phyloP scores from a whole-genome alignment of 37 sponge, comb jelly and placozoan species.

The Axinella damicornis region DNA sequence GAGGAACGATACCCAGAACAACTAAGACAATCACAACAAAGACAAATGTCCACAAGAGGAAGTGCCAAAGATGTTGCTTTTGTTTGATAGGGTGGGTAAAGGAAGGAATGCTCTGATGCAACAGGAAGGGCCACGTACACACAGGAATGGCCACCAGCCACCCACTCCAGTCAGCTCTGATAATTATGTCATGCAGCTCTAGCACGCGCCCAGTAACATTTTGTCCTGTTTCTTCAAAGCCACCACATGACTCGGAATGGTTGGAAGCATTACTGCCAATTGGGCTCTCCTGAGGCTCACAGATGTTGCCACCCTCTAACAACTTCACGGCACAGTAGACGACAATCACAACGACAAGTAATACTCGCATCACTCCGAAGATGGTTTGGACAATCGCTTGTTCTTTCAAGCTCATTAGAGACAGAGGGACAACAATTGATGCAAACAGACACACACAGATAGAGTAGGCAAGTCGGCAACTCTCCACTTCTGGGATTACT shows the following conservation, averaged over 20 bases:
- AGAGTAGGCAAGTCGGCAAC: slow-evolving; percentile 70
- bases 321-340: slow-evolving; percentile 66
- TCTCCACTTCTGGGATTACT: slow-evolving; percentile 27
- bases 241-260: background rate
- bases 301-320: background rate
- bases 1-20: slow-evolving; percentile 71
- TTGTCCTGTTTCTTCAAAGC: too few species aligned
- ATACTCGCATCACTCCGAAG: slow-evolving; percentile 74
- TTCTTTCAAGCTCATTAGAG: slow-evolving; percentile 81
- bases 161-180: slow-evolving; percentile 47
- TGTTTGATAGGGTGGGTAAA: slow-evolving; percentile 73
- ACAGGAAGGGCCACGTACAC: slow-evolving; percentile 76
- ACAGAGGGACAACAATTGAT: slow-evolving; percentile 62
- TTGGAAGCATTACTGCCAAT: too few species aligned
- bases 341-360: slow-evolving; percentile 69
- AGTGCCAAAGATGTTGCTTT: slow-evolving; percentile 55
- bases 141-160: slow-evolving; percentile 87
- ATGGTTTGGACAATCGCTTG: slow-evolving; percentile 85
- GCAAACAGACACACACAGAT: slow-evolving; percentile 84
- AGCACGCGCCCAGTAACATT: too few species aligned
- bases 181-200: slow-evolving; percentile 14
- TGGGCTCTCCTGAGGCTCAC: too few species aligned
- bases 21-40: slow-evolving; percentile 58
- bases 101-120: slow-evolving; percentile 85
- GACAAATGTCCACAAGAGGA: slow-evolving; percentile 52